phyloP scores from a whole-genome alignment of 1,140 invertebrate genomes.

The Mercenaria mercenaria region DNA sequence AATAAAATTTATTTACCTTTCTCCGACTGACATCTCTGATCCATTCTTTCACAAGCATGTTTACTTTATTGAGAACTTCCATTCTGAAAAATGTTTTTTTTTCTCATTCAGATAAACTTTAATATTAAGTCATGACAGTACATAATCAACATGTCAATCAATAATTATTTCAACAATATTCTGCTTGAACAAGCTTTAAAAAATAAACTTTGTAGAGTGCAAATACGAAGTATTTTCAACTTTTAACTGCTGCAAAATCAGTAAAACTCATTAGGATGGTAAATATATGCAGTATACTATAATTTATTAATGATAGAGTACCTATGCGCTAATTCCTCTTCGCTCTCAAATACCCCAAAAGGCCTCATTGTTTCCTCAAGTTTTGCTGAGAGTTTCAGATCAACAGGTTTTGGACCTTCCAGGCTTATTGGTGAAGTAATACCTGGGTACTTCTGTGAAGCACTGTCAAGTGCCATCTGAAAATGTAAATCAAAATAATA shows the following conservation, averaged over 20 bases:
- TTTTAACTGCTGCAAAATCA: too few relatives aligned
- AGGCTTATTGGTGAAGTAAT: slow-evolving; percentile 98
- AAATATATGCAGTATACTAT: too few relatives aligned
- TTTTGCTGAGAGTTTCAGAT: slow-evolving; percentile 93
- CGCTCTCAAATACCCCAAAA: slow-evolving; percentile 97
- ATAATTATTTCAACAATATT: too few relatives aligned
- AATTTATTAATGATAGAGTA: too few relatives aligned
- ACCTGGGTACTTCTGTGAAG: slow-evolving; percentile 87
- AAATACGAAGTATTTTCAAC: too few relatives aligned
- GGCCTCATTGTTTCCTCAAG: slow-evolving; percentile 93
- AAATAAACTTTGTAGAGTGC: too few relatives aligned
- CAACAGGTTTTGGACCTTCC: slow-evolving; percentile 94
- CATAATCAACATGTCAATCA: too few relatives aligned
- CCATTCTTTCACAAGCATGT: slow-evolving; percentile 96
- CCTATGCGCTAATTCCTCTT: slow-evolving; percentile 96
- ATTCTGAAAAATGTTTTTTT: slow-evolving; percentile 74
- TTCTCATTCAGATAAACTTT: not conserved
- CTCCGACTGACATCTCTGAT: slow-evolving; percentile 94
- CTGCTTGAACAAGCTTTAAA: too few relatives aligned
- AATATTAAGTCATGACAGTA: too few relatives aligned
- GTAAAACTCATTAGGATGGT: too few relatives aligned
- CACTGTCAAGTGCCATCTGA: slow-evolving; percentile 72
- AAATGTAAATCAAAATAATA: too few relatives aligned
- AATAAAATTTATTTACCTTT: slow-evolving; percentile 88
- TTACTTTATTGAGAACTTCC: slow-evolving; percentile 90